phyloP scores from a whole-genome alignment of 2,113 vertebrate genomes.

The Neomonachus schauinslandi region DNA sequence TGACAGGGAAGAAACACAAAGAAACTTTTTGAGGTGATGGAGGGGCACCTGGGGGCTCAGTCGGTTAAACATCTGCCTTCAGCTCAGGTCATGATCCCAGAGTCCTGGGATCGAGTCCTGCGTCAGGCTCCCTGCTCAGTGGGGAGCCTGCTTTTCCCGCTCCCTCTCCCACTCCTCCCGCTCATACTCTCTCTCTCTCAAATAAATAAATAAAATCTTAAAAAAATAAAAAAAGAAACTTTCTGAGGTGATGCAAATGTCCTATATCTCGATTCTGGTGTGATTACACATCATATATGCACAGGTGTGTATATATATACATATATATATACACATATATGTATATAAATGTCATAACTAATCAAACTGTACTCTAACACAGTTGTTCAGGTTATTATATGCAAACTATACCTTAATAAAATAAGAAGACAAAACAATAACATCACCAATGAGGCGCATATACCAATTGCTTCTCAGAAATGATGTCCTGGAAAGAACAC shows the following conservation, averaged over 20 bases:
- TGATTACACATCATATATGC: not conserved
- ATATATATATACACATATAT: not conserved
- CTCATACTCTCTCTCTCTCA: too few species aligned
- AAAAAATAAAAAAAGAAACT: not conserved
- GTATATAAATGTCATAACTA: not conserved
- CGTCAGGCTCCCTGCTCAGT: too few species aligned
- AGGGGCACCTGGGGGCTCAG: too few species aligned
- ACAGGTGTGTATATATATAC: not conserved
- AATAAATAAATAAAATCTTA: too few species aligned
- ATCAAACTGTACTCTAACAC: not conserved
- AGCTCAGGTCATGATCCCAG: too few species aligned
- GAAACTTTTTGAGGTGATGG: not conserved
- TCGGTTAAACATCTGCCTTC: too few species aligned
- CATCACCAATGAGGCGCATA: not conserved
- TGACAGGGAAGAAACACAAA: not conserved
- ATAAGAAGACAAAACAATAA: not conserved
- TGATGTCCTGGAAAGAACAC: not conserved
- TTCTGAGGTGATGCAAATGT: not conserved
- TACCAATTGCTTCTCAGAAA: not conserved
- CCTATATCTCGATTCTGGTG: not conserved
- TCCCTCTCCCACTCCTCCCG: too few species aligned
- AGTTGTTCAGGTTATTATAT: not conserved
- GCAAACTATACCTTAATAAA: not conserved
- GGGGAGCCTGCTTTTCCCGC: too few species aligned
- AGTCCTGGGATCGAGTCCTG: too few species aligned